Evolutionary conservation across 2,797 vertebrate genomes (phyloP), one percentile per base, ranked within the genome.

Genomic region (Tenualosa thibaudeaui): DNA sequence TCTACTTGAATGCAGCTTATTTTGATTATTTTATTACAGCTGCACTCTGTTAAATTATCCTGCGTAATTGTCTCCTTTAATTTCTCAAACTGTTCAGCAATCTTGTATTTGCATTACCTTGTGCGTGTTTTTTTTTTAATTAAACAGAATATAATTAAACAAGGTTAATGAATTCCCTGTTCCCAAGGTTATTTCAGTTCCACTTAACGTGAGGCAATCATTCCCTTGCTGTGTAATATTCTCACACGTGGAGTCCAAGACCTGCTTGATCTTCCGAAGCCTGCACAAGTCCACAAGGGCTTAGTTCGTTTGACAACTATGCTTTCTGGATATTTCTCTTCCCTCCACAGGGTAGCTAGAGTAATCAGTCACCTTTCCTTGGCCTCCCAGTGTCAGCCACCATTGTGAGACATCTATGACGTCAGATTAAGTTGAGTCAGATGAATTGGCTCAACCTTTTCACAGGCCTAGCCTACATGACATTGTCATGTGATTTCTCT

Each of bases 81-180:
- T 78, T 78, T 43, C 71, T 46, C 71, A 78, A 78, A 46, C 71
- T 9, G 71, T 78, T 78, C 40, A 43, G 2, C 58, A 62, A 9
- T 17, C 37, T 78, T 78, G 71, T 78, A 78, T 43, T 78, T 78
- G 71, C 71, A 78, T 78, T 46, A 78, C 71, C 71, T 78, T 78
- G 17, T 46, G 71, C 8, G 9, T 62, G 58, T n/a, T 24, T 62
- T 62, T 40, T 78, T 22, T 78, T 78, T 78, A 78, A 78, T 78
- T 78, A 78, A 43, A 78, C 17, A 19, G 71, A 78, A 78, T 78
- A 78, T 78, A 78, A 78, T 78, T 78, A 78, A 78, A 78, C 37
- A 17, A 22, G 71, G 71, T 78, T 78, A 46, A 78, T 78, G 40
- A 78, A 78, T 78, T 78, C 71, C 40, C 17, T 78, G 37, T 46